Base-by-base conservation (phyloP, 2,888 invertebrate genomes). In the Trisateles emortualis region DNA sequence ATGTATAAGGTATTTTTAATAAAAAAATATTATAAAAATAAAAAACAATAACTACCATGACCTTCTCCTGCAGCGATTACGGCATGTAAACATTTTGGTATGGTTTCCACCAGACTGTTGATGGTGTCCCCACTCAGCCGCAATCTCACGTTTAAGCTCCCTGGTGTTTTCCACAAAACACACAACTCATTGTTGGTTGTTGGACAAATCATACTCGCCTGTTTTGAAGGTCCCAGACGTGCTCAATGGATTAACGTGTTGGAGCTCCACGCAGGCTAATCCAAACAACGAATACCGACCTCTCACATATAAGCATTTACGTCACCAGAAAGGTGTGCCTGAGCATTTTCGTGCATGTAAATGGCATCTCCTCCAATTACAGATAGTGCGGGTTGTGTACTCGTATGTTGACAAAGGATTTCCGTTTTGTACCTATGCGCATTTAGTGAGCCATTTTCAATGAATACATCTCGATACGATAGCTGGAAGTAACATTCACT, bases 361-460 rank as follows among this genome's bases (percentile, higher is more conserved):
- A 29, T 29, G 29, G 29, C 29, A 29, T 29, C 29, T 30, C 10
- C 26, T 13, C 29, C 42, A 42, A 42, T 41, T 41, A n/a, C n/a
- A 24, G 47, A 35, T 26, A 47, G 13, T 51, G 35, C 47, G 35
- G 19, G 40, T 47, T 47, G 38, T 30, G n/a, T n/a, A n/a, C n/a
- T n/a, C n/a, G 40, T 43, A 43, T 46, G 42, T 54, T n/a, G 30
- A 42, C n/a, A 16, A 16, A 42, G 29, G 41, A 16, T 16, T 30
- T 52, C 29, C 26, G 48, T 48, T 55, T 46, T 42, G 55, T 48
- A 46, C 42, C 48, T 13, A 14, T 52, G 56, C 29, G 30, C 55
- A 55, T 44, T 46, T 36, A 56, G 36, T 57, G 51, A 46, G 38
- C 52, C 40, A 50, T 60, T 56, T 48, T 48, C 49, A 17, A 59